phyloP scores from a whole-genome alignment of 2,797 vertebrate species.

The Eleutherodactylus coqui region DNA sequence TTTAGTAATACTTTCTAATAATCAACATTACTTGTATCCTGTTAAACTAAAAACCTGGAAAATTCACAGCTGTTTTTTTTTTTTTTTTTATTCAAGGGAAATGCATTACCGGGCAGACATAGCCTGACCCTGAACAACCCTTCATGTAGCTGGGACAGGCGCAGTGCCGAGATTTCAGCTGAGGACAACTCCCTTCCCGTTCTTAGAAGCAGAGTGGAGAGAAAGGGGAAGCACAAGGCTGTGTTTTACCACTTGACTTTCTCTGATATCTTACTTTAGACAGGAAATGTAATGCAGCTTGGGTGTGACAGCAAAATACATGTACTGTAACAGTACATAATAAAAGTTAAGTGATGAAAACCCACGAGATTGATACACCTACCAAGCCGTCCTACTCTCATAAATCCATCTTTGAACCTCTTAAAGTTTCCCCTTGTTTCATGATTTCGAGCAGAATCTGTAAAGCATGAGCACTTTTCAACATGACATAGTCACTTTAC shows the following conservation, averaged over 20 bases:
- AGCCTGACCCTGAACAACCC: constrained; percentile 62
- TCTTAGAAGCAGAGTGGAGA: constrained; percentile 49
- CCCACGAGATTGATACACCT: constrained; percentile 11
- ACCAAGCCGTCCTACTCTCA: constrained; percentile 21
- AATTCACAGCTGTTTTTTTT: constrained; percentile 16
- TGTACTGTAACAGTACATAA: constrained; percentile 51
- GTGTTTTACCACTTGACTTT: constrained; percentile 26
- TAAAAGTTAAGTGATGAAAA: constrained; percentile 33
- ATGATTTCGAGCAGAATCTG: not conserved
- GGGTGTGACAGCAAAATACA: constrained; percentile 58
- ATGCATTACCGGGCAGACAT: constrained; percentile 47
- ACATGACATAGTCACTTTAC: not conserved
- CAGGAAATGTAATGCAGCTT: constrained; percentile 57
- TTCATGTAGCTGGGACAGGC: constrained; percentile 55
- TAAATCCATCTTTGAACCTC: constrained; percentile 37
- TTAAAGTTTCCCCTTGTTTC: constrained; percentile 2
- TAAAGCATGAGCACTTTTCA: not conserved
- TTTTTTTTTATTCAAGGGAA: not conserved
- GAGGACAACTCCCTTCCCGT: constrained; percentile 63
- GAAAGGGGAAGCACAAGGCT: constrained; percentile 50
- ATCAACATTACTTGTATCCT: constrained; percentile 27
- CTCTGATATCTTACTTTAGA: constrained; percentile 56
- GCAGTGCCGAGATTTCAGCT: constrained; percentile 57
- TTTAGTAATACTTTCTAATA: constrained; percentile 26
- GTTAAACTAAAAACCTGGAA: constrained; percentile 42